Conservation (phyloP, 2,888 invertebrate genomes). For the Caenorhabditis virilis region DNA sequence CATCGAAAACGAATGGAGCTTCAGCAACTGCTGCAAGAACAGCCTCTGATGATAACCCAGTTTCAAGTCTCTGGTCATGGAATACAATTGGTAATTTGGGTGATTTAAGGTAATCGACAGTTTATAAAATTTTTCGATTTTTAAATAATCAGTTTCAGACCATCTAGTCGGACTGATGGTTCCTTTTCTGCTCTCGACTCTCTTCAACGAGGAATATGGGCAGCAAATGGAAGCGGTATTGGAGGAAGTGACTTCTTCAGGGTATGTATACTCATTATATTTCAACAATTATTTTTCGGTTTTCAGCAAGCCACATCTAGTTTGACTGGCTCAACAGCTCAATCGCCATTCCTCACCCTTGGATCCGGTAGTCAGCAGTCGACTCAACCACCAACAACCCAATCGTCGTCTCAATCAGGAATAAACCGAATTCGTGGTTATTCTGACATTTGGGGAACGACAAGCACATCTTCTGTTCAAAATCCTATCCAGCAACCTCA, state of each 20-base stretch:
- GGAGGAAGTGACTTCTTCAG: conserved; percentile 19
- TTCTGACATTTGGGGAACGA: too few relatives aligned
- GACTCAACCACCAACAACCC: too few relatives aligned
- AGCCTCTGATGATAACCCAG: not conserved
- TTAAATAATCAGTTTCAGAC: conserved; percentile 2
- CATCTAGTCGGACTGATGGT: conserved; percentile 9
- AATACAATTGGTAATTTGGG: conserved; percentile 33
- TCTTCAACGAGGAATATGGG: conserved; percentile 33
- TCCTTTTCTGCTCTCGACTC: conserved; percentile 20
- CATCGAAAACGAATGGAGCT: not conserved
- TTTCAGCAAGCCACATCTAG: conserved; percentile 3
- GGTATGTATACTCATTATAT: not conserved
- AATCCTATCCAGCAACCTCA: conserved; percentile 4
- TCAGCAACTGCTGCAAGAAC: not conserved
- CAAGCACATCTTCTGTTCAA: conserved; percentile 5
- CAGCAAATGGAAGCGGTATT: conserved; percentile 17
- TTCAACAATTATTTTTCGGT: conserved; percentile 1
- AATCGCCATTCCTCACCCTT: conserved; percentile 2
- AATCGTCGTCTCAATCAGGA: too few relatives aligned
- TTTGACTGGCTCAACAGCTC: not conserved
- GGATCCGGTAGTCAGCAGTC: too few relatives aligned
- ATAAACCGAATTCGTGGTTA: too few relatives aligned
- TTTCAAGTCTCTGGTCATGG: conserved; percentile 34
- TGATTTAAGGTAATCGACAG: not conserved
- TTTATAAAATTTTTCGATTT: not conserved